Evolutionary conservation across 2,797 vertebrate genomes (phyloP).

Genomic region (Staurois parvus): DNA sequence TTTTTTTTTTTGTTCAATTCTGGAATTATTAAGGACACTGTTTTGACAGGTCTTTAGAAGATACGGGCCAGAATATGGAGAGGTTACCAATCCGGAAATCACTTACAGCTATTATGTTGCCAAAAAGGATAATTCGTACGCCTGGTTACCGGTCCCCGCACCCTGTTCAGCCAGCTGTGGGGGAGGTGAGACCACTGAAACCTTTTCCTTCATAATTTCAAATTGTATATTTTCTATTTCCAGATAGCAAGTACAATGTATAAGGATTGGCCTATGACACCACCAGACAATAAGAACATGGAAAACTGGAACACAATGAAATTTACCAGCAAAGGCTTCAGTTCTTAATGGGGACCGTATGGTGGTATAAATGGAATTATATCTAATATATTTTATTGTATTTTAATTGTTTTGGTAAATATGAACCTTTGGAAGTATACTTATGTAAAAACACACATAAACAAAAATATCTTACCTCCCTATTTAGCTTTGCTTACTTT

Average conservation of each 20-base stretch:
- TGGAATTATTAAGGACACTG: not conserved
- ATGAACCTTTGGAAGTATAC: too few relatives aligned
- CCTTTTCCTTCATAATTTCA: not conserved
- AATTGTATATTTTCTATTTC: not conserved
- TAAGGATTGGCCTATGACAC: too few relatives aligned
- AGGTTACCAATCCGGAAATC: constrained; percentile 87
- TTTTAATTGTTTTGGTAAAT: too few relatives aligned
- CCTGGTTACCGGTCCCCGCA: constrained; percentile 77
- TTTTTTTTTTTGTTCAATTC: constrained; percentile 15
- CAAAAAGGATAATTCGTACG: constrained; percentile 64
- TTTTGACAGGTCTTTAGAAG: constrained; percentile 85
- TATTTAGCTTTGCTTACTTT: too few relatives aligned
- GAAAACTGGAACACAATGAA: too few relatives aligned
- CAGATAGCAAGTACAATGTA: not conserved
- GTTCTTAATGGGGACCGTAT: too few relatives aligned
- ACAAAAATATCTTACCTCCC: too few relatives aligned
- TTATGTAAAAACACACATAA: too few relatives aligned
- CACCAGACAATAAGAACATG: too few relatives aligned
- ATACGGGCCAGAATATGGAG: constrained; percentile 88
- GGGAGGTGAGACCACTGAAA: constrained; percentile 77
- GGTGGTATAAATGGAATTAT: too few relatives aligned
- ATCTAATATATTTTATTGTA: too few relatives aligned
- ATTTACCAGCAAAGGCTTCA: too few relatives aligned
- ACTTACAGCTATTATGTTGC: constrained; percentile 84
- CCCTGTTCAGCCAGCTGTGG: constrained; percentile 91